These are phyloP conservation scores for Ormyrus labotus DNA, from an alignment of 2,888 invertebrate genomes.

Conservation along the genomic window DNA sequence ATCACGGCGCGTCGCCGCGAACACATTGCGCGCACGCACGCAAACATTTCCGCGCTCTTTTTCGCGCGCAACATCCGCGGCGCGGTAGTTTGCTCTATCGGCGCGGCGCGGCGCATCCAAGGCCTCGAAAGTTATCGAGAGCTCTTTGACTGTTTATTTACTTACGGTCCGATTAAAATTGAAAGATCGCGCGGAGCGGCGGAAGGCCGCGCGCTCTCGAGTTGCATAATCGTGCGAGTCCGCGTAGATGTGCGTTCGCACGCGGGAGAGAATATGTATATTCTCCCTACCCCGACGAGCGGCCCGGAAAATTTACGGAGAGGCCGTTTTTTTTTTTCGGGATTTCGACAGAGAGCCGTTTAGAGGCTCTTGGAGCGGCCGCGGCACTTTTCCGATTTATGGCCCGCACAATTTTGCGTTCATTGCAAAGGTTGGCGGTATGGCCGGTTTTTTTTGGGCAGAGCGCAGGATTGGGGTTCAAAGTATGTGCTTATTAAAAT, in stretches of 20 bases:
- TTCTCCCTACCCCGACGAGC: no score
- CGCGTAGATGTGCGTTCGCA: no score
- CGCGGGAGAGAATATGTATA: no score
- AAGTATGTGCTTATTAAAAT: no score
- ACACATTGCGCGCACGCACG: background rate
- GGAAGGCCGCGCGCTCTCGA: constrained; percentile 41
- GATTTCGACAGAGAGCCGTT: no score
- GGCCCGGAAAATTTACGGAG: no score
- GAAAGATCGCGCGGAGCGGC: constrained; percentile 64
- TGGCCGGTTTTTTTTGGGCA: background rate
- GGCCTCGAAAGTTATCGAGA: constrained; percentile 53
- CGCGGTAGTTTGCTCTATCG: background rate
- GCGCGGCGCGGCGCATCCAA: constrained; percentile 1
- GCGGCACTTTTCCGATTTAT: no score
- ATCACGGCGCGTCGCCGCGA: background rate
- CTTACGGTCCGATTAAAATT: constrained; percentile 67
- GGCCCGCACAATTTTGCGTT: no score
- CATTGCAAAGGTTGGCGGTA: no score
- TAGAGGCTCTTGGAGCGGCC: no score
- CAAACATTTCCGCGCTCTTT: constrained; percentile 31
- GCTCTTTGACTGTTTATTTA: constrained; percentile 68
- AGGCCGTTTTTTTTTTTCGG: no score
- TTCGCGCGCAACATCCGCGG: background rate
- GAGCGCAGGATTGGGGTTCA: no score
- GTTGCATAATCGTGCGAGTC: constrained; percentile 17